Evolutionary conservation across 92 coral and sea anemone genomes (phyloP), one percentile per base, ranked within the genome.

Genomic region (Epizoanthus ramosus): DNA sequence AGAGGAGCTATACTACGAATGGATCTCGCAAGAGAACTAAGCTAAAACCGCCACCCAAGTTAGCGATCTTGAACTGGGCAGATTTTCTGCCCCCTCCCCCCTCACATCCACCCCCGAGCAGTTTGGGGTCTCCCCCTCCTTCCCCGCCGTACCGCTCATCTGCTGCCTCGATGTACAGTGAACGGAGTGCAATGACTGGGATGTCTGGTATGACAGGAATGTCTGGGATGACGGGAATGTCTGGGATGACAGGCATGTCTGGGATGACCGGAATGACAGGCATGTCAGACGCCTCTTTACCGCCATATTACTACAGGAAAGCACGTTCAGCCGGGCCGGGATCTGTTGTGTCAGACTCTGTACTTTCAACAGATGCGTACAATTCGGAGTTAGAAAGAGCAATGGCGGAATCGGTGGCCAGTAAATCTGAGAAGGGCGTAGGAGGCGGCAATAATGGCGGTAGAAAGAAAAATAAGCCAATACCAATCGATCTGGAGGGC

Each of bases 31-130:
- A 89, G 74, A 86, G 93, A 66, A 92, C 93, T 68, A 98, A 88
- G 7, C 89, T 97, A 4, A 97, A 97, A 79, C 99, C 99, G 4
- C 95, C 92, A 19, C 99, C 99, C 0, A 90, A 98, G 25, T 58
- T 97, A 50, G 98, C 99, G 24, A 97, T 97, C 63, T 88, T 97
- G 31, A 97, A 97, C 88, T 97, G 99, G 99, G 99, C 99, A 10
- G 99, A 97, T 75, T 80, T 97, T 17, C 88, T 97, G 1, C 99
- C 99, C 63, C 98, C 98, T 2, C 99, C 99, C 31, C 99, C 99
- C 1, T 90, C 95, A 2, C 95, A 94, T 45, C 99, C 99, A 24
- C 99, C 99, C 43, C 99, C 99, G 15, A 90, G 98, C 80, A 96
- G 99, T 61, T 85, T 94, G 17, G 99, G 98, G 0, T 93, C 99